These are phyloP conservation scores for Zaprionus nigranus DNA, from an alignment of 1,140 invertebrate genomes.

Conservation along the genomic window DNA sequence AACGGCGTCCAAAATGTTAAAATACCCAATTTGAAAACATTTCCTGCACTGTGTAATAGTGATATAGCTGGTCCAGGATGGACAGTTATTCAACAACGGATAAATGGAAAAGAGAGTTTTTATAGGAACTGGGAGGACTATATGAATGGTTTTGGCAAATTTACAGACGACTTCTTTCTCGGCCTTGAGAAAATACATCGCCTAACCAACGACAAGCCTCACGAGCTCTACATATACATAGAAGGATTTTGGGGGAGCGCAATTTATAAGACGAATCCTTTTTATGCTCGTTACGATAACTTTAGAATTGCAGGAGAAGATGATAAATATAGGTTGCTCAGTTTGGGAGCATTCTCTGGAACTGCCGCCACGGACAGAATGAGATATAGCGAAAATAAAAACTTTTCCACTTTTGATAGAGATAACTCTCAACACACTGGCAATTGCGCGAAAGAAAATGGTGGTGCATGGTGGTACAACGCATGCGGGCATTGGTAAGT, in stretches of 20 bases:
- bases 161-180: not conserved
- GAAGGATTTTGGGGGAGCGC: not conserved
- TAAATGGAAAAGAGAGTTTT: not conserved
- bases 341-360: not conserved
- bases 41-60: not conserved
- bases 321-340: slow-evolving; percentile 3
- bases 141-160: not conserved
- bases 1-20: no score
- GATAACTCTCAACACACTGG: not conserved
- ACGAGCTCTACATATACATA: not conserved
- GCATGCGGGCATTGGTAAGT: not conserved
- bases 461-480: not conserved
- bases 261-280: not conserved
- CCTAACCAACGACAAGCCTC: not conserved
- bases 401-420: not conserved
- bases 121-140: not conserved
- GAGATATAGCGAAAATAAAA: not conserved
- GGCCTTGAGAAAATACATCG: not conserved
- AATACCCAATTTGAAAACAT: no score
- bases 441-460: not conserved
- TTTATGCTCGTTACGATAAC: not conserved
- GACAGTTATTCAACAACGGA: not conserved
- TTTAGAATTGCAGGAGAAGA: not conserved
- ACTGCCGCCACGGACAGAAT: not conserved
- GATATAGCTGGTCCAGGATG: not conserved